Percentiles rank a stretch among this genome's conserved stretches.
phyloP scores from a whole-genome alignment of 1,140 invertebrate species.

The Drosophila arizonae region DNA sequence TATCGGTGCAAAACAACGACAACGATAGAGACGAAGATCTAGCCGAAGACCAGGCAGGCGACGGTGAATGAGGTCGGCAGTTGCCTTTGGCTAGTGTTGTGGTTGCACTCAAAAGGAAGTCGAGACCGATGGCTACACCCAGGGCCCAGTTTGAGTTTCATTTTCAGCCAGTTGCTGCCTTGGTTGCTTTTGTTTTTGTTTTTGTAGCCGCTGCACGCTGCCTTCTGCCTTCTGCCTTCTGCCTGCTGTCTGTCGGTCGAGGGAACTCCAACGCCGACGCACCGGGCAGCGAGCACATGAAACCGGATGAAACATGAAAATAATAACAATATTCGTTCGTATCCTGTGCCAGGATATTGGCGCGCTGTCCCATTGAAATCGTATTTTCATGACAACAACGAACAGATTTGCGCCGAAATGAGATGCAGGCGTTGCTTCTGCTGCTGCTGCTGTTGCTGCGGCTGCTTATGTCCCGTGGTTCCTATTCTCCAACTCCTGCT shows the following conservation, averaged over 20 bases:
- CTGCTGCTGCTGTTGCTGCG: slow-evolving; percentile 16
- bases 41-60: not conserved
- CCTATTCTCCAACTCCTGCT: slow-evolving; percentile 13
- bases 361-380: slow-evolving; percentile 51
- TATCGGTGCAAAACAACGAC: slow-evolving; percentile 50
- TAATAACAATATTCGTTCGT: slow-evolving; percentile 72
- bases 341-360: slow-evolving; percentile 78
- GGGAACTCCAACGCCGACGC: slow-evolving; percentile 27
- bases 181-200: slow-evolving; percentile 42
- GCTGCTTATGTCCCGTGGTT: slow-evolving; percentile 41
- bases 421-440: slow-evolving; percentile 66
- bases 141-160: slow-evolving; percentile 41
- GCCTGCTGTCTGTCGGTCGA: not conserved
- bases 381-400: slow-evolving; percentile 41
- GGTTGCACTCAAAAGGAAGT: slow-evolving; percentile 64
- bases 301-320: slow-evolving; percentile 74
- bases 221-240: slow-evolving; percentile 3
- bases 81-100: slow-evolving; percentile 53
- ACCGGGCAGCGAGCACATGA: slow-evolving; percentile 60
- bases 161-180: slow-evolving; percentile 22
- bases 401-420: slow-evolving; percentile 59
- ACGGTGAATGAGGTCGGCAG: slow-evolving; percentile 7
- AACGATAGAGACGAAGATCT: slow-evolving; percentile 6
- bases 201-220: slow-evolving; percentile 41
- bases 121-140: slow-evolving; percentile 41